Conservation (phyloP, 2,888 invertebrate species). For the Prenolepis imparis region DNA sequence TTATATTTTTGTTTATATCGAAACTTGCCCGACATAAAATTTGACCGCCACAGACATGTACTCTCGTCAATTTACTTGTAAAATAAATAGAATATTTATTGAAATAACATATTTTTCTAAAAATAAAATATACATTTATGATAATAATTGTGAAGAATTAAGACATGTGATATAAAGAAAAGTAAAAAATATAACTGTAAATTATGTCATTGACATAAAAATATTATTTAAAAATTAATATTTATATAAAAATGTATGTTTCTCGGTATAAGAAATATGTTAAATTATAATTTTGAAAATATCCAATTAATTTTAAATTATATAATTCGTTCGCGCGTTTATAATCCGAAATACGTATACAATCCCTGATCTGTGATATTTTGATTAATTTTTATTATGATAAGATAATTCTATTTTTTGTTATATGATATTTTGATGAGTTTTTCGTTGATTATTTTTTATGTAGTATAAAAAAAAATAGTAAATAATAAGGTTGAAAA, state of each 20-base stretch:
- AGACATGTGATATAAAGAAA: background rate
- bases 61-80: background rate
- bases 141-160: background rate
- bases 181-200: too few relatives aligned
- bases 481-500: conserved; percentile 25
- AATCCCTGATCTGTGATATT: background rate
- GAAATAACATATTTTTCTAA: background rate
- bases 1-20: background rate
- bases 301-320: background rate
- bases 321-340: background rate
- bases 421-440: background rate
- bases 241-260: background rate
- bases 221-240: too few relatives aligned
- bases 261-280: background rate
- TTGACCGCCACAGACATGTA: background rate
- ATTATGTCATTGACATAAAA: too few relatives aligned
- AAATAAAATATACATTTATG: background rate
- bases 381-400: background rate
- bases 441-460: background rate
- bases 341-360: background rate
- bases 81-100: conserved; percentile 1
- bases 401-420: background rate
- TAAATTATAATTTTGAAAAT: background rate
- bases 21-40: background rate
- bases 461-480: background rate